Base-by-base conservation (phyloP, 2,888 invertebrate genomes). In the Mongoloraphidia duomilia region DNA sequence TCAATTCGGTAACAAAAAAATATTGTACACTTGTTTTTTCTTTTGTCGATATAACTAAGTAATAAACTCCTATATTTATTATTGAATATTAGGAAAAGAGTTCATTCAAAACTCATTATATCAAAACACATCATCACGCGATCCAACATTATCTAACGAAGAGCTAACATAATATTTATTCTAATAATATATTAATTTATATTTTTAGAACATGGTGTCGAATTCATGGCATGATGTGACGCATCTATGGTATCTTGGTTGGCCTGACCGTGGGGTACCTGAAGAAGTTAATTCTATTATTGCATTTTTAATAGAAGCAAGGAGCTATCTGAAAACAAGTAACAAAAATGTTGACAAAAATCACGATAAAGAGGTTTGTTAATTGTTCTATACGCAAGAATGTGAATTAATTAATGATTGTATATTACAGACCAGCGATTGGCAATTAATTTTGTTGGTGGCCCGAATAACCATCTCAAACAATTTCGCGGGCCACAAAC, bases 161-260 rank as follows among this genome's bases (percentile, higher is more conserved):
- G n/a, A n/a, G n/a, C n/a, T 46, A 9, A 38, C 13, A 12, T 17
- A 46, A 38, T 11, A 5, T 13, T 41, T 13, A 13, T 41, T 41
- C 4, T 36, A 26, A 41, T 26, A n/a, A 47, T 34, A 14, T 17
- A 41, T 13, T 39, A 44, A 38, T 41, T 45, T 46, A 48, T 53
- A 50, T 47, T 65, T 67, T 40, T 63, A 79, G 79, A 86, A 88
- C 65, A 71, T 85, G 66, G 76, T 80, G 55, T 84, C 84, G 42
- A 86, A 88, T 64, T 82, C 85, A 52, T 85, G 86, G 76, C 71
- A 93, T 41, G 92, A 94, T 65, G 76, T 94, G 48, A 87, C 82
- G 0, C 94, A 94, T 62, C 80, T 92, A 60, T 94, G 94, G 93
- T 92, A 90, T 71, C 80, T 89, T 61, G 74, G 74, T 39, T 95